Conservation (phyloP, 2,888 invertebrate species). For the Trissolcus brochymenae region DNA sequence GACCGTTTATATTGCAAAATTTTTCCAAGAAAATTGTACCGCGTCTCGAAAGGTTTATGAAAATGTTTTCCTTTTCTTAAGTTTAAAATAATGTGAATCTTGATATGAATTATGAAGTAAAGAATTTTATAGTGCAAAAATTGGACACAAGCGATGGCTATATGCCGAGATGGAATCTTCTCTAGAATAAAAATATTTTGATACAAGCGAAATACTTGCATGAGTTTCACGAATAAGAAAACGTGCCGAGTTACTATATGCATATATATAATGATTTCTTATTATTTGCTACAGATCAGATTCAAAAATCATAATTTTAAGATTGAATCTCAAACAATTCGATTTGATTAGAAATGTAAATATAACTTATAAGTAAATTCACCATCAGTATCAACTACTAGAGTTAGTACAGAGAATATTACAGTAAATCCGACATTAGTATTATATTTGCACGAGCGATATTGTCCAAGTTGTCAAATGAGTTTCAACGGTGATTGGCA, state of each 20-base stretch:
- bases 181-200: slow-evolving; percentile 36
- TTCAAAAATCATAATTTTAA: too few relatives aligned
- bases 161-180: slow-evolving; percentile 33
- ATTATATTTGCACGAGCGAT: too few relatives aligned
- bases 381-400: too few relatives aligned
- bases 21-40: slow-evolving; percentile 28
- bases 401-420: too few relatives aligned
- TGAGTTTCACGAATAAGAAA: slow-evolving; percentile 30
- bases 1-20: slow-evolving; percentile 15
- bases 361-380: too few relatives aligned
- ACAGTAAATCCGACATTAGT: too few relatives aligned
- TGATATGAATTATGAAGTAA: slow-evolving; percentile 43
- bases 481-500: too few relatives aligned
- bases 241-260: slow-evolving; percentile 20
- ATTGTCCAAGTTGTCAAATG: too few relatives aligned
- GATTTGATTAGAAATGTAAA: too few relatives aligned
- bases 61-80: slow-evolving; percentile 25
- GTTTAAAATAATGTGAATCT: slow-evolving; percentile 42
- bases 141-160: slow-evolving; percentile 37
- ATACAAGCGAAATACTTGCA: slow-evolving; percentile 22
- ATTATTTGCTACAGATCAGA: too few relatives aligned
- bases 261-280: too few relatives aligned
- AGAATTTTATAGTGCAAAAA: slow-evolving; percentile 33
- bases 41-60: slow-evolving; percentile 25
- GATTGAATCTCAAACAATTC: too few relatives aligned